Evolutionary conservation across 2,113 vertebrate species (phyloP).

Genomic region (Ramphastos sulfuratus): DNA sequence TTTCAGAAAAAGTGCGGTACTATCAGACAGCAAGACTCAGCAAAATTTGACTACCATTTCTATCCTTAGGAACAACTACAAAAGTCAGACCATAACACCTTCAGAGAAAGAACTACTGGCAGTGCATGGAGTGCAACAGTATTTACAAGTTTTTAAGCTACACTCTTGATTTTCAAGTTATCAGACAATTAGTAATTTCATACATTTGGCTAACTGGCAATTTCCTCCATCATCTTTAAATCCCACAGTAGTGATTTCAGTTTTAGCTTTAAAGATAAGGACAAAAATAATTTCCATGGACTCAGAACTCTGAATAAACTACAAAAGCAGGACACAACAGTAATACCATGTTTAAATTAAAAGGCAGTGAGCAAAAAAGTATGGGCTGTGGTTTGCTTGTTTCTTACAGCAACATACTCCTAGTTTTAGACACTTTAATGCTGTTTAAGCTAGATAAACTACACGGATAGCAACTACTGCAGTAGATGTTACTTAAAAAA

Average conservation of each 20-base stretch:
- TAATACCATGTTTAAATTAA: background rate
- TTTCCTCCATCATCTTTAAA: background rate
- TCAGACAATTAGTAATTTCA: background rate
- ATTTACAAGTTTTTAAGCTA: background rate
- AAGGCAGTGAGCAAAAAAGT: background rate
- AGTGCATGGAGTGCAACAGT: background rate
- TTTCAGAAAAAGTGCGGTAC: background rate
- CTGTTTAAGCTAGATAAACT: slow-evolving; percentile 16
- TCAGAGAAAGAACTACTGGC: background rate
- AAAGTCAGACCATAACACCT: background rate
- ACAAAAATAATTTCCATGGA: background rate
- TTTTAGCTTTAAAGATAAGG: background rate
- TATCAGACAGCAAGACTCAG: background rate
- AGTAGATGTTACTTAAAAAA: background rate
- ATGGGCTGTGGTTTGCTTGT: background rate
- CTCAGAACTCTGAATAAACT: background rate
- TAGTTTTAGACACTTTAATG: background rate
- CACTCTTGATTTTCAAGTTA: background rate
- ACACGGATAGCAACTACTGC: background rate
- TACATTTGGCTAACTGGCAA: background rate
- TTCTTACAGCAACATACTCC: background rate
- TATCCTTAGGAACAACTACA: background rate
- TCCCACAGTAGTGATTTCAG: background rate
- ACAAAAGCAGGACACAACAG: background rate
- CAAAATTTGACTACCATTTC: background rate